Evolutionary conservation across 2,797 vertebrate species (phyloP).

Genomic region (Acanthurus lineatus): DNA sequence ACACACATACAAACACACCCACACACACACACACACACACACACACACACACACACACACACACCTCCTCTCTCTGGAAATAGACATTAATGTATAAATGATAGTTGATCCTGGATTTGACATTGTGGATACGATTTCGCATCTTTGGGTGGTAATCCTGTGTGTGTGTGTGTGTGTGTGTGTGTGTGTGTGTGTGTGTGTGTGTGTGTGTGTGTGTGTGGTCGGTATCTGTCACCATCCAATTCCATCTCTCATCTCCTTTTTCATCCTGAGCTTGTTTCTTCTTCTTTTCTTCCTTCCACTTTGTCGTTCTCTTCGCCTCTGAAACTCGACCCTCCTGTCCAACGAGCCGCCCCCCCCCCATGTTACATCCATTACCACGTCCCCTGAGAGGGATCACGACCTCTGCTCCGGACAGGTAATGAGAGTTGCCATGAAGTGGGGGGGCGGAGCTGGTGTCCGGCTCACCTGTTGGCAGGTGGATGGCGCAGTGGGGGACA

Average conservation of each 20-base stretch:
- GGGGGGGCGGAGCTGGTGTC: slow-evolving; percentile 13
- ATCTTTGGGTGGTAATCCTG: too few relatives aligned
- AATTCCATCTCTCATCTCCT: slow-evolving; percentile 42
- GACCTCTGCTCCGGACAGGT: slow-evolving; percentile 62
- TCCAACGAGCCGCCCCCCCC: slow-evolving; percentile 1
- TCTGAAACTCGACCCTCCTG: slow-evolving; percentile 41
- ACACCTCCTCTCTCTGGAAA: neutral
- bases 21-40: neutral
- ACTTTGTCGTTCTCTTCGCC: neutral
- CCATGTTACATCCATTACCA: slow-evolving; percentile 72
- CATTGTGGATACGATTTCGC: too few relatives aligned
- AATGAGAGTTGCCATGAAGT: slow-evolving; percentile 48
- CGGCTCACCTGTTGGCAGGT: slow-evolving; percentile 80
- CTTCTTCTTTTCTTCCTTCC: neutral
- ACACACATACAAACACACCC: neutral
- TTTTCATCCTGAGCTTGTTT: slow-evolving; percentile 25
- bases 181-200: slow-evolving; percentile 15
- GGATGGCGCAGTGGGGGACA: slow-evolving; percentile 71
- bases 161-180: slow-evolving; percentile 10
- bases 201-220: slow-evolving; percentile 33
- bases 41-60: neutral
- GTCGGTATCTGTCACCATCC: slow-evolving; percentile 31
- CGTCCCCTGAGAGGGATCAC: slow-evolving; percentile 57
- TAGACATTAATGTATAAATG: too few relatives aligned
- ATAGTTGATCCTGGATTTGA: too few relatives aligned